phyloP scores from a whole-genome alignment of 64 coral and sea anemone species.

The Acropora yongei region DNA sequence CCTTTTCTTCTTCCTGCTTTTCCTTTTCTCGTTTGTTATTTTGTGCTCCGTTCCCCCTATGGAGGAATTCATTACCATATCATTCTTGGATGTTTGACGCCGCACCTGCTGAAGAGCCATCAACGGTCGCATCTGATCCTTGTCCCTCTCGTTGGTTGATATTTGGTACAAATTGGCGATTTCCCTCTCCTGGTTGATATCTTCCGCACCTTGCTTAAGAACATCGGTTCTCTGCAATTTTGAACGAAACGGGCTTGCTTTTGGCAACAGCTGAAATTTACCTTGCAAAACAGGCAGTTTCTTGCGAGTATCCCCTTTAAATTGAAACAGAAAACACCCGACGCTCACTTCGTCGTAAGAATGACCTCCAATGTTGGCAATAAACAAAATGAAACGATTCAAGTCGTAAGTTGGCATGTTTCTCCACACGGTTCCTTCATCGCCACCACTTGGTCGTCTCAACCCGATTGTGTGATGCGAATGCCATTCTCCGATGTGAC shows the following conservation, averaged over 20 bases:
- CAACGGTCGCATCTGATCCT: not conserved
- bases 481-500: conserved; percentile 93
- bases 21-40: not conserved
- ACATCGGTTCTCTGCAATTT: not conserved
- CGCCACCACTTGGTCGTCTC: conserved; percentile 64
- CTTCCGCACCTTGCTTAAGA: not conserved
- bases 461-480: conserved; percentile 80
- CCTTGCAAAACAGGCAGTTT: not conserved
- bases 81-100: not conserved
- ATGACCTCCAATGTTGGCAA: conserved; percentile 34
- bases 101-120: not conserved
- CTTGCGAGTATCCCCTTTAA: not conserved
- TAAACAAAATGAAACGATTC: conserved; percentile 66
- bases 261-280: not conserved
- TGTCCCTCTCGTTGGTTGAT: not conserved
- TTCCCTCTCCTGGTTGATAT: not conserved
- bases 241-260: conserved; percentile 39
- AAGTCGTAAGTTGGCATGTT: conserved; percentile 65
- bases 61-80: not conserved
- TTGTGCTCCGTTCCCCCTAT: not conserved
- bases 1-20: not conserved
- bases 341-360: not conserved
- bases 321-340: conserved; percentile 57
- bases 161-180: not conserved
- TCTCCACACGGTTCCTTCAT: conserved; percentile 69